Evolutionary conservation across 2,888 invertebrate species (phyloP), one percentile per base, ranked within the genome.

Genomic region (Aphidius colemani): DNA sequence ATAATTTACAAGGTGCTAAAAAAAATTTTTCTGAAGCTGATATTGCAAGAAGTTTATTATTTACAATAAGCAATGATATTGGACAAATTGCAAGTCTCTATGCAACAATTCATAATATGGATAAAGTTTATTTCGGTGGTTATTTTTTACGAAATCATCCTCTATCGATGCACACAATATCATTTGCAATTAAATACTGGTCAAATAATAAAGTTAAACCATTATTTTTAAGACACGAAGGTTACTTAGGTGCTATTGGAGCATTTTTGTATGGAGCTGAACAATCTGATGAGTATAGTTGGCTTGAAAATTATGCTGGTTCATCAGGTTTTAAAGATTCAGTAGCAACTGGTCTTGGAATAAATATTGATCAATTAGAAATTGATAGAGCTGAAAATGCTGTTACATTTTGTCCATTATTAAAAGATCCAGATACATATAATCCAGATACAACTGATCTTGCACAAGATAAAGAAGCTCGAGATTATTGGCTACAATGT

Each of bases 381-480:
- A 82, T 82, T 63, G 80, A 82, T 72, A 82, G 83, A 72, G 77
- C 80, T 41, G 82, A 83, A 63, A 84, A 85, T 70, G 84, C 84
- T 64, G 85, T 91, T 60, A 84, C 85, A 7, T 86, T 85, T 69
- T 93, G 93, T 78, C 91, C 92, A 7, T 84, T 98, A 71, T 85
- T 98, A 66, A 86, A 87, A 71, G 89, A 94, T 82, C 90, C 92
- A 61, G 85, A 87, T 71, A 87, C 87, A 76, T 98, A 98, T 85
- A 88, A 88, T 80, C 95, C 98, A 1, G 98, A 98, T 82, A 95
- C 95, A 43, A 90, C 96, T 70, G 95, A 98, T 84, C 86, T 98
- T 64, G 88, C 92, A 66, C 87, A 88, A 74, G 95, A 98, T 81
- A 86, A 87, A 70, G 92, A 93, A 78, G 97, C 96, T 10, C 88